Conservation (phyloP, 2,797 vertebrate species). For the Valencia hispanica region DNA sequence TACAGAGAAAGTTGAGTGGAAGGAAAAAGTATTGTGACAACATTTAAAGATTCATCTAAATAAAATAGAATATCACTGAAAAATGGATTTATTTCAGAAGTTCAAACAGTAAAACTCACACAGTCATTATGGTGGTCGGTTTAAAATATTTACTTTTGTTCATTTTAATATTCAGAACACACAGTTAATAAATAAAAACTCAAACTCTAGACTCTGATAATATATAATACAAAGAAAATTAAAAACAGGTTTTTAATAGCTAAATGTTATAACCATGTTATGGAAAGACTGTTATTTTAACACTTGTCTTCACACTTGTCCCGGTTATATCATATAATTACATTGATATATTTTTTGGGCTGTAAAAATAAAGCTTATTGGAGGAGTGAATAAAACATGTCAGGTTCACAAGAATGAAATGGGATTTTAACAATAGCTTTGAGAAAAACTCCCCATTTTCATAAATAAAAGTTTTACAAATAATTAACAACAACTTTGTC, state of each 20-base stretch:
- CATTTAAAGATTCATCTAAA: background rate
- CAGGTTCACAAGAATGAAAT: background rate
- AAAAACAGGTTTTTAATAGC: background rate
- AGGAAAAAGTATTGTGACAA: background rate
- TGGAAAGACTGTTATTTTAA: background rate
- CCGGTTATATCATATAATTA: background rate
- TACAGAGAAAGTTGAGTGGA: slow-evolving; percentile 1
- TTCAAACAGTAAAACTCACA: background rate
- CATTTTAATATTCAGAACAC: background rate
- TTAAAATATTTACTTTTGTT: background rate
- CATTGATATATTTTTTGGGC: background rate
- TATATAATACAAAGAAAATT: background rate
- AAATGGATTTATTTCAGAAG: background rate
- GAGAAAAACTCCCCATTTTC: background rate
- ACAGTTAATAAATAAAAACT: no score
- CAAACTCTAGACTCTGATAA: no score
- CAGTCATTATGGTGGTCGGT: background rate
- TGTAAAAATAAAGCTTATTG: background rate
- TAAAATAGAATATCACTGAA: background rate
- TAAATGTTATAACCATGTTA: background rate
- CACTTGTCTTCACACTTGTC: background rate
- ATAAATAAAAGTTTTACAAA: background rate
- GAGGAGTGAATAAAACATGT: background rate
- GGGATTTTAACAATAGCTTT: no score
- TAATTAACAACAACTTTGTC: background rate